Evolutionary conservation across 2,888 invertebrate species (phyloP), one percentile per base, ranked within the genome.

Genomic region (Lasioglossum calceatum): DNA sequence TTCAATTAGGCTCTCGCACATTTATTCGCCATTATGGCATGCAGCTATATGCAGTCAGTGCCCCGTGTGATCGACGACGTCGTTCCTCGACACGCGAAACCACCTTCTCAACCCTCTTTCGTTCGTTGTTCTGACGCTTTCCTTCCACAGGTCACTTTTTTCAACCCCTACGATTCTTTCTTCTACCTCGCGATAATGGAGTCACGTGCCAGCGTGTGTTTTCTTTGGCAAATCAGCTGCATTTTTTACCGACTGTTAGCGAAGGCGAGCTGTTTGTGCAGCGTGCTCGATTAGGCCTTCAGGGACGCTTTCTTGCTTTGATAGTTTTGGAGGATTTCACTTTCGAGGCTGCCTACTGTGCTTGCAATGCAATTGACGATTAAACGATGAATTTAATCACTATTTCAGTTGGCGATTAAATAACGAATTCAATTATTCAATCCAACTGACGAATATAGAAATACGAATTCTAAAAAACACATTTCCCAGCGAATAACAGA

Each of bases 1-100:
- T 87, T 89, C 81, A 90, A 85, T 89, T 79, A 85, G 77, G 75
- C 61, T 19, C 42, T 12, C 27, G 72, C 70, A 64, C 54, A 54
- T 84, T 84, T 73, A 50, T 79, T 58, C 67, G n/a, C 71, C 67
- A 58, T 81, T 86, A 86, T 72, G 81, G 75, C 32, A 75, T 12
- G 54, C 54, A 10, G 54, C 54, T 54, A 10, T 23, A 54, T 3
- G 8, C 19, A 23, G 54, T 23, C 71, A 19, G 58, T 23, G 83
- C 72, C 39, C 79, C 84, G 71, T 72, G 85, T 54, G 54, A 79
- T 72, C 85, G 54, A 72, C 64, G 64, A 76, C 64, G 64, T 73
- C 85, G 67, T 85, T 54, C 27, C 42, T 19, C 72, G 76, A 61
- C 85, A 85, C 85, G 85, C 85, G 79, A 85, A 32, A 61, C 54